A percentile compares a stretch with the other conserved stretches of the same genome.
Evolutionary conservation across 2,888 invertebrate species (phyloP).

Genomic region (Pecten maximus): DNA sequence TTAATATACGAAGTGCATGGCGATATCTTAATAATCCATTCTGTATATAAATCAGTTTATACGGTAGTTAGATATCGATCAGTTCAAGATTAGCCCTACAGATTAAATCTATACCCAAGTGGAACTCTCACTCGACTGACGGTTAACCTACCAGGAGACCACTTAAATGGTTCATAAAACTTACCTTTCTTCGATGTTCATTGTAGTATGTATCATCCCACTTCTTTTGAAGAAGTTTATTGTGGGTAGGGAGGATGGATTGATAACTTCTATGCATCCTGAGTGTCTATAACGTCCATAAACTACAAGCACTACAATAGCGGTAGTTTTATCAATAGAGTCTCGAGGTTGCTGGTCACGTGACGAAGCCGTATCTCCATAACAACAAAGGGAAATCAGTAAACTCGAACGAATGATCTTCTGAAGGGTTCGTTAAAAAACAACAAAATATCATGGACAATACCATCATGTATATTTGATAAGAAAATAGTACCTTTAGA

Average conservation of each 20-base stretch:
- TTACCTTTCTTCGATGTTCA: conserved; percentile 80
- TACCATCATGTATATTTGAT: background rate
- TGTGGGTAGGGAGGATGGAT: conserved; percentile 79
- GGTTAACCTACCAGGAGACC: background rate
- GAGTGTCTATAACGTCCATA: conserved; percentile 46
- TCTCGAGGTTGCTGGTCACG: conserved; percentile 61
- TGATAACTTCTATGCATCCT: conserved; percentile 81
- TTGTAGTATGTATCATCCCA: conserved; percentile 82
- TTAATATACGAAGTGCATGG: background rate
- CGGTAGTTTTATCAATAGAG: conserved; percentile 39
- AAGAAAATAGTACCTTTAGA: background rate
- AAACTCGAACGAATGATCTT: conserved; percentile 35
- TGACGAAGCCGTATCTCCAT: conserved; percentile 72
- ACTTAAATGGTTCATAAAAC: conserved; percentile 41
- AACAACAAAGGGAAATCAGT: conserved; percentile 59
- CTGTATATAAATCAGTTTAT: background rate
- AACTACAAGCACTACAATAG: conserved; percentile 48
- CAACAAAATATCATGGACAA: background rate
- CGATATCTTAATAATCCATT: background rate
- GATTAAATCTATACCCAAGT: conserved; percentile 39
- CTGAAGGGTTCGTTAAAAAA: background rate
- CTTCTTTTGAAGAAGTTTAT: conserved; percentile 80
- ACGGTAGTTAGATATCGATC: conserved; percentile 30
- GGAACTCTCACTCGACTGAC: conserved; percentile 31
- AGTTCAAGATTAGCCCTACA: background rate